Base-by-base conservation (phyloP, 2,888 invertebrate species). In the Diabrotica balteata region DNA sequence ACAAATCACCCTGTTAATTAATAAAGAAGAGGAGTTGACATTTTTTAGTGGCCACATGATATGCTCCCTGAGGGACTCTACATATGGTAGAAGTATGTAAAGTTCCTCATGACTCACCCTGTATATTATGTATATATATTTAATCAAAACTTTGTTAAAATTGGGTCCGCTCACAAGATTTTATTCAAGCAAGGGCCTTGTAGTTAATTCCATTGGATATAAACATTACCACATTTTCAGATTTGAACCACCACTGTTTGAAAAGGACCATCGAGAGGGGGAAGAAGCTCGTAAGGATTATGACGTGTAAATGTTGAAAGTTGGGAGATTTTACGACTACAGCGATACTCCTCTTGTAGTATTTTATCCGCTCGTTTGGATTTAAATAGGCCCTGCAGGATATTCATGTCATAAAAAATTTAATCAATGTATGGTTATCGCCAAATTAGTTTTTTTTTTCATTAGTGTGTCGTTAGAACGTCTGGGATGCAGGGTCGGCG, bases 251-350 rank as follows among this genome's bases (percentile, higher is more conserved):
- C 55, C 55, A 57, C 55, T 57, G 55, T 9, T 7, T 51, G 53
- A n/a, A 53, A 47, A 63, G 47, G 51, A 47, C 47, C 17, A 11
- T 22, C 45, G 47, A 42, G 9, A 53, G 52, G n/a, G 63, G 50
- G 44, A 63, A 63, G 59, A 59, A 59, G 67, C 61, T 67, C 72
- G 58, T 67, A 61, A 68, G 71, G 72, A 73, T 73, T 75, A 75
- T 71, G 73, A 75, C 71, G 72, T 73, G 73, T 72, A 74, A 75
- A 75, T 70, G 75, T 68, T 59, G 72, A 59, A 73, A 73, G 73
- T 75, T 75, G 69, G 73, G 71, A 71, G 70, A 75, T 74, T 75
- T 75, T 73, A 73, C 71, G 63, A 66, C 55, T 63, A 67, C 57
- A 47, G 51, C 64, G 68, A 62, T 66, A 69, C 65, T 62, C 64